Evolutionary conservation across 1,140 invertebrate genomes (phyloP).

Genomic region (Odontomachus brunneus): DNA sequence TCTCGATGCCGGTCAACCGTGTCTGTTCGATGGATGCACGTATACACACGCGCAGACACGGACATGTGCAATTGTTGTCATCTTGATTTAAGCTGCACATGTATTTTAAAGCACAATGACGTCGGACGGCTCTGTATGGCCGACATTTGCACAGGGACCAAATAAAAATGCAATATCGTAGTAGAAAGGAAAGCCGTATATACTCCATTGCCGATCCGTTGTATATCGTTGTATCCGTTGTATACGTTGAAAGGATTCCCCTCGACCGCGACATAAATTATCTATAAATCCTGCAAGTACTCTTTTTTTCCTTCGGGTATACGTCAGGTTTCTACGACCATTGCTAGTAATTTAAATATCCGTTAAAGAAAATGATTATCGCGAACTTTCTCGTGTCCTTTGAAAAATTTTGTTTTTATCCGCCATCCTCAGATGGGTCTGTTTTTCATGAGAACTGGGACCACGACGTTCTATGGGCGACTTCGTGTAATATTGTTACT

Average conservation of each 20-base stretch:
- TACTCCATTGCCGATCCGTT: conserved; percentile 10
- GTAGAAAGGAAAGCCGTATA: conserved; percentile 71
- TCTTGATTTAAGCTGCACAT: conserved; percentile 80
- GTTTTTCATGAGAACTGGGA: no score
- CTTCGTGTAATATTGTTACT: background rate
- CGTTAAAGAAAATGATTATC: background rate
- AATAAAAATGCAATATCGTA: conserved; percentile 81
- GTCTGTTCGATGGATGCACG: conserved; percentile 3
- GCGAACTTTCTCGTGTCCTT: background rate
- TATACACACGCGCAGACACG: background rate
- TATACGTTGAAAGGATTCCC: background rate
- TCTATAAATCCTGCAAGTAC: conserved; percentile 11
- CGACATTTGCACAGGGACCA: conserved; percentile 74
- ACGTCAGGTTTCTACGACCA: background rate
- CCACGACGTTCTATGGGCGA: background rate
- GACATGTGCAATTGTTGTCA: conserved; percentile 64
- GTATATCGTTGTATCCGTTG: conserved; percentile 27
- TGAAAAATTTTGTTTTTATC: background rate
- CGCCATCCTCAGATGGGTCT: background rate
- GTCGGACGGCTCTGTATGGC: conserved; percentile 53
- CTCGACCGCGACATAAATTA: conserved; percentile 28
- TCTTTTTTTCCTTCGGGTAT: background rate
- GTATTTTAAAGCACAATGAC: conserved; percentile 77
- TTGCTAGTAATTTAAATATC: background rate
- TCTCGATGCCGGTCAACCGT: conserved; percentile 39